Base-by-base conservation (phyloP, 53 echinoderm and acorn worm species). In the Antedon mediterranea region DNA sequence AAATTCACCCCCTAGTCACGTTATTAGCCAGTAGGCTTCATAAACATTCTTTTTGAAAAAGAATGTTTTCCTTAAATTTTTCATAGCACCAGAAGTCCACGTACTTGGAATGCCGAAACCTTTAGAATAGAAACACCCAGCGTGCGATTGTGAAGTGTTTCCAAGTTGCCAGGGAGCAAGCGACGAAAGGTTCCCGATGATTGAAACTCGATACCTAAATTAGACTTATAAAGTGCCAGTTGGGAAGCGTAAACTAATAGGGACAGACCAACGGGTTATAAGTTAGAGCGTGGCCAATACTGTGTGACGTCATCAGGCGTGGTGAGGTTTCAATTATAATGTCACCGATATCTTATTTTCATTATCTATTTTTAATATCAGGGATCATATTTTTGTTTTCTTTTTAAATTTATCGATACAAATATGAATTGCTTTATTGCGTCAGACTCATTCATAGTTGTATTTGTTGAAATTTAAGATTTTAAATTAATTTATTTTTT, bases 101-200 rank as follows among this genome's bases (percentile, higher is more conserved):
- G 57, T 57, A 57, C 23, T 57, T 57, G 57, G 57, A 57, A 57
- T 57, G 57, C 57, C 57, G 57, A 57, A 23, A 57, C 57, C 23
- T 57, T 57, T 57, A 57, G 57, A 57, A 57, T 57, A 57, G 57
- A 57, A 57, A 23, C 57, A 57, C 57, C 57, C 57, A 57, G 57
- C 57, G 57, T 57, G 57, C 23, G 57, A 57, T 57, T 57, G 15
- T 57, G 57, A 3, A 6, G 41, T 8, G 9, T 57, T 57, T 57
- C 57, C 57, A 15, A 57, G 57, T 57, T 57, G 81, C 74, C 0
- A 84, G 84, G 23, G 77, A 81, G 34, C 81, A 77, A 27, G 75
- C 43, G 13, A 78, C 74, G 14, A 79, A n/a, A 74, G 78, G 0
- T 77, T 74, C 43, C 84, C 76, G 42, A 74, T 34, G 71, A 75